A percentile compares a stretch with the other conserved stretches of the same genome.
phyloP scores from a whole-genome alignment of 2,797 vertebrate species.

The Artibeus lituratus region DNA sequence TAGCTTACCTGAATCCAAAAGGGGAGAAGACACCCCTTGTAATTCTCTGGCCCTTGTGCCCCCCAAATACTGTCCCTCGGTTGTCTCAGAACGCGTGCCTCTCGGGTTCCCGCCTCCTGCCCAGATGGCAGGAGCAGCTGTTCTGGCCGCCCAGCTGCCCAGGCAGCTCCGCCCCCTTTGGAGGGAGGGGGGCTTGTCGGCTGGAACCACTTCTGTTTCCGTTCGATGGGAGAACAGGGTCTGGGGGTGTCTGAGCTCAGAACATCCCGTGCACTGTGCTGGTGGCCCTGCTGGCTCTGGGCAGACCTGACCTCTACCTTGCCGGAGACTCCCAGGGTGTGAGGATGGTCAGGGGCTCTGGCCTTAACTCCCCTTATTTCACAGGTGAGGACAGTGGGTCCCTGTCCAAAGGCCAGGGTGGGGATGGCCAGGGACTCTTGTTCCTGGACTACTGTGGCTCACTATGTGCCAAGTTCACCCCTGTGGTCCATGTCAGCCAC shows the following conservation, averaged over 20 bases:
- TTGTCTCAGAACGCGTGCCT: neutral
- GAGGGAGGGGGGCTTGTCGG: neutral
- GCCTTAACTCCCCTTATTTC: neutral
- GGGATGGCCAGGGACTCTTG: neutral
- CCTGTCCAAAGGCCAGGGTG: neutral
- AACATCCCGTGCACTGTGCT: neutral
- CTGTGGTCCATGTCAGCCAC: neutral
- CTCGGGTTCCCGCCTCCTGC: neutral
- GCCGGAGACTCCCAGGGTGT: neutral
- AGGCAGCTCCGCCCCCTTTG: neutral
- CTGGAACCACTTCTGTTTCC: fast-evolving
- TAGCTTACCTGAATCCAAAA: neutral
- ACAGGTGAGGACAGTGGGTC: neutral
- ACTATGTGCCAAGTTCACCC: neutral
- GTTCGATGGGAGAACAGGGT: neutral
- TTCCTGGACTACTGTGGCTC: fast-evolving
- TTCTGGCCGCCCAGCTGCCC: neutral
- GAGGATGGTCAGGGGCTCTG: neutral
- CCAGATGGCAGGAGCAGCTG: neutral
- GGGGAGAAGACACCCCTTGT: neutral
- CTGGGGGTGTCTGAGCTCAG: neutral
- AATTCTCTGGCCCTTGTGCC: neutral
- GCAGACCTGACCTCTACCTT: fast-evolving
- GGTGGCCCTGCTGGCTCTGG: neutral
- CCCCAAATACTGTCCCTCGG: neutral